Evolutionary conservation across 2,797 vertebrate species (phyloP).

Genomic region (Heterohyrax brucei): DNA sequence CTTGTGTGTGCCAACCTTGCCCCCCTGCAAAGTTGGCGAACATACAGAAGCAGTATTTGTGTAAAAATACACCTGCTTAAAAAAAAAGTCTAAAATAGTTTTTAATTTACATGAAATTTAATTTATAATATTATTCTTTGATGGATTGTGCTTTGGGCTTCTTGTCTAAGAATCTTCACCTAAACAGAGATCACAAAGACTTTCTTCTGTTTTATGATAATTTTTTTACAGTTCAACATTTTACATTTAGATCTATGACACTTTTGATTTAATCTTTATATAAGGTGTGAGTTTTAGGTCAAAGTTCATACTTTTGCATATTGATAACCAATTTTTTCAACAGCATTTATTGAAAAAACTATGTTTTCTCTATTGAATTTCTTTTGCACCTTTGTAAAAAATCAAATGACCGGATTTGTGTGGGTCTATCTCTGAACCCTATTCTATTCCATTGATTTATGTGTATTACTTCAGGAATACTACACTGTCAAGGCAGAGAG

Average conservation of each 20-base stretch:
- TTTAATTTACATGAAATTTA: neutral
- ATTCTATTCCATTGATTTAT: constrained; percentile 22
- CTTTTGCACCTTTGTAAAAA: neutral
- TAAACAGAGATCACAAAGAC: neutral
- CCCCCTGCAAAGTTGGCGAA: too few relatives aligned
- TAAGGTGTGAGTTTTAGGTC: neutral
- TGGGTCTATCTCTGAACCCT: neutral
- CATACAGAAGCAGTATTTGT: too few relatives aligned
- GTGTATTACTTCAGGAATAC: neutral
- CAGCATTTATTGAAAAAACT: neutral
- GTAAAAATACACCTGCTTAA: too few relatives aligned
- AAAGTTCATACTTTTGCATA: neutral
- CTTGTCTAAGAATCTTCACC: neutral
- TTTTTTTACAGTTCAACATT: neutral
- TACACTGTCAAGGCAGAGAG: neutral
- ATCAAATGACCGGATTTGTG: neutral
- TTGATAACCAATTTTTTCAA: neutral
- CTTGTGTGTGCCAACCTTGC: too few relatives aligned
- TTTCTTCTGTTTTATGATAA: neutral
- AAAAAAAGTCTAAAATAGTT: neutral
- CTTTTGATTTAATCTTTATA: constrained; percentile 7
- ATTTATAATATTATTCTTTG: neutral
- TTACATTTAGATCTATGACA: neutral
- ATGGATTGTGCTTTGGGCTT: neutral
- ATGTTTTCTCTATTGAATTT: constrained; percentile 5